Evolutionary conservation across 2,113 vertebrate genomes (phyloP), one percentile per base, ranked within the genome.

Genomic region (Noturus placidus): DNA sequence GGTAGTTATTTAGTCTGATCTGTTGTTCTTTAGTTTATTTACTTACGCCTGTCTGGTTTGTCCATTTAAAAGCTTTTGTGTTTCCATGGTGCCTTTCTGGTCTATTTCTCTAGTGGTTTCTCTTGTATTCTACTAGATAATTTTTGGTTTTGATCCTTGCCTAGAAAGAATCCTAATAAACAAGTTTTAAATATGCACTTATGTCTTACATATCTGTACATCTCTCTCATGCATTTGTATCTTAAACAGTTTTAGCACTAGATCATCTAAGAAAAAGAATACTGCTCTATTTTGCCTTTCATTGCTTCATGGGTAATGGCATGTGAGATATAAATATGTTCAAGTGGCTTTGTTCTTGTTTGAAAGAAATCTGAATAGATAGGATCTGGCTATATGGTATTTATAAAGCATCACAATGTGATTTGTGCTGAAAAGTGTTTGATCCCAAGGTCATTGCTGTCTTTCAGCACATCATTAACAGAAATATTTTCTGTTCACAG

Each of bases 401-500:
- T 30, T 30, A n/a, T 9, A 82, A 57, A 83, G 25, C 25, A 67
- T 27, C 14, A n/a, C 17, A 80, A 13, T 65, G 22, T 27, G 38
- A 46, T 52, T 17, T 38, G 42, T 67, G 4, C 33, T 76, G 30
- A 30, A 74, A 57, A 85, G 61, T 85, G 69, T 35, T 61, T 19
- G 35, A 85, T 38, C 50, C 50, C 30, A 13, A 57, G 67, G 50
- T 70, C 78, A 57, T 4, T 46, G 38, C 67, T 72, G 65, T 70
- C 86, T 87, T 38, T 72, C 50, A 70, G 35, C 46, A 72, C 63
- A 59, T 13, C 11, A 27, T 25, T 42, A 85, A 85, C 25, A 85
- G 20, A 42, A 85, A 74, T 74, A 59, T 83, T 54, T 54, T 27
- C 20, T 15, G 38, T 50, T 77, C 42, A n/a, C 11, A 50, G 74